Evolutionary conservation across 2,113 vertebrate species (phyloP).

Genomic region (Fulica atra): DNA sequence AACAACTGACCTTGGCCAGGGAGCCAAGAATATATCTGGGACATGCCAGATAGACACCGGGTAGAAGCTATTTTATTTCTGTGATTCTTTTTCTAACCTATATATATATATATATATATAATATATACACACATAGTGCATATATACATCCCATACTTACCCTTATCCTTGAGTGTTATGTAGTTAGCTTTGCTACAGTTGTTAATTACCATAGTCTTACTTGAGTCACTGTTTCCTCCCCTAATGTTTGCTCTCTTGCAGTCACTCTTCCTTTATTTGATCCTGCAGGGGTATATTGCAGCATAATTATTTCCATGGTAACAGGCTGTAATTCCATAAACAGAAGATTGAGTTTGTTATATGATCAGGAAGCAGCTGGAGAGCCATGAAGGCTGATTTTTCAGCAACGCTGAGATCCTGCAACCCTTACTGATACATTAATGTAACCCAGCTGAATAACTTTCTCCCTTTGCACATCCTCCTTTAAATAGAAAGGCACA

Average conservation of each 20-base stretch:
- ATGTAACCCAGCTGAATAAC: background rate
- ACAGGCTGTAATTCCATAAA: slow-evolving; percentile 62
- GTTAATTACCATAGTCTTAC: background rate
- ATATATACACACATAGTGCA: too few species aligned
- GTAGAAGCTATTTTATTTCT: background rate
- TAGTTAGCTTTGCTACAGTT: background rate
- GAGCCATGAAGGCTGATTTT: slow-evolving; percentile 32
- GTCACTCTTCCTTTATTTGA: slow-evolving; percentile 52
- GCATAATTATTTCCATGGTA: slow-evolving; percentile 69
- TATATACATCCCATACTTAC: background rate
- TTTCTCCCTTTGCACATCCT: background rate
- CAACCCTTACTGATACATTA: background rate
- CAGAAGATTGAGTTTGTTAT: slow-evolving; percentile 50
- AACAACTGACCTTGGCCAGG: background rate
- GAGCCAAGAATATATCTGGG: background rate
- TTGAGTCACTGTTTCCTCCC: background rate
- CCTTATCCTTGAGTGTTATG: background rate
- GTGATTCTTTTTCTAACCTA: background rate
- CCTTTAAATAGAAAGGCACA: background rate
- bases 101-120: too few species aligned
- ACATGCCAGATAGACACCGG: background rate
- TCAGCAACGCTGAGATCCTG: slow-evolving; percentile 4
- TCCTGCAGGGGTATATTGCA: slow-evolving; percentile 53
- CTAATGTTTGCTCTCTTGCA: slow-evolving; percentile 41
- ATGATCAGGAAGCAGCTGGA: slow-evolving; percentile 58